These are phyloP conservation scores for Melipona quadrifasciata DNA, from an alignment of 1,140 invertebrate species.

Conservation along the genomic window DNA sequence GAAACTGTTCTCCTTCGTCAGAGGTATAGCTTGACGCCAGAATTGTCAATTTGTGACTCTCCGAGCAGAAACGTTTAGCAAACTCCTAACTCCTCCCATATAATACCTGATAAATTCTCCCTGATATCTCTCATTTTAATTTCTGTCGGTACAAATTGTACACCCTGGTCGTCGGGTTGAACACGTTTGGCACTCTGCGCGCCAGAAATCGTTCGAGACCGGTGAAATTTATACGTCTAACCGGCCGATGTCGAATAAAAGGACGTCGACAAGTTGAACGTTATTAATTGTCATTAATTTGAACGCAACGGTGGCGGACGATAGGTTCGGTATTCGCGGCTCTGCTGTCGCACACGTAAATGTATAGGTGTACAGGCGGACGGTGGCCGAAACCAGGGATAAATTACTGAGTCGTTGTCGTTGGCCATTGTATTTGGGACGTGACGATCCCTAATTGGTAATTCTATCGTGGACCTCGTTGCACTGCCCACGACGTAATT, in stretches of 20 bases:
- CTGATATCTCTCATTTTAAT: neutral
- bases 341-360: constrained; percentile 27
- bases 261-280: neutral
- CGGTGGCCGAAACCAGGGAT: constrained; percentile 69
- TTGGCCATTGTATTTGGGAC: constrained; percentile 77
- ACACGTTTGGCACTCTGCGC: neutral
- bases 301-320: constrained; percentile 30
- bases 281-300: constrained; percentile 68
- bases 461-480: constrained; percentile 33
- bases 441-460: constrained; percentile 76
- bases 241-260: constrained; percentile 22
- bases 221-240: neutral
- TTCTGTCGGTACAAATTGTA: neutral
- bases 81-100: neutral
- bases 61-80: no score
- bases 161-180: no score
- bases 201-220: neutral
- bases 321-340: constrained; percentile 5
- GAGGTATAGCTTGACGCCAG: neutral
- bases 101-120: neutral
- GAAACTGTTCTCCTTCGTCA: neutral
- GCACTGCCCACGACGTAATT: constrained; percentile 35
- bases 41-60: neutral
- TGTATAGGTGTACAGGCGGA: constrained; percentile 12
- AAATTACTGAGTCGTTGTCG: constrained; percentile 79